Percentiles rank a stretch among this genome's conserved stretches.
phyloP scores from a whole-genome alignment of 2,113 vertebrate genomes.

The Hydrochoerus hydrochaeris region DNA sequence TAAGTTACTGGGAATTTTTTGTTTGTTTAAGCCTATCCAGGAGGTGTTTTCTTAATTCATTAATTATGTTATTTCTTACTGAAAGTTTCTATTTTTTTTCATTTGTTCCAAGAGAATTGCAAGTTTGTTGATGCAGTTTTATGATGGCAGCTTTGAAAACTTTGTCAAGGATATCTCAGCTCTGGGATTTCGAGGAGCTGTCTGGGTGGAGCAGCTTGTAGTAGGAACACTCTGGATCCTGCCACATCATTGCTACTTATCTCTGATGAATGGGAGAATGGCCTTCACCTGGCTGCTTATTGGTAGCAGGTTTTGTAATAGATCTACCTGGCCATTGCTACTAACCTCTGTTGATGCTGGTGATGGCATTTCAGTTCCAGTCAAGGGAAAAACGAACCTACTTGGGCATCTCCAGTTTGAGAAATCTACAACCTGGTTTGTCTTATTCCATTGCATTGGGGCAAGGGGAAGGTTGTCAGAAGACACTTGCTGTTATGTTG shows the following conservation, averaged over 20 bases:
- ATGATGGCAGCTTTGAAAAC: background rate
- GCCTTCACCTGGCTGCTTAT: background rate
- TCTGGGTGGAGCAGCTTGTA: background rate
- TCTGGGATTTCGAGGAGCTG: background rate
- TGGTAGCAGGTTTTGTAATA: background rate
- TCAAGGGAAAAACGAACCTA: background rate
- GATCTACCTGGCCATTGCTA: background rate
- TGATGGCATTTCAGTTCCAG: background rate
- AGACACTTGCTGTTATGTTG: background rate
- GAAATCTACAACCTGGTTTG: background rate
- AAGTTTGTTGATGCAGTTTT: background rate
- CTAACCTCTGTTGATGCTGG: background rate
- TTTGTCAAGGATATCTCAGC: background rate
- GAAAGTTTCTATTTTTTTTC: background rate
- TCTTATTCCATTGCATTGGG: background rate
- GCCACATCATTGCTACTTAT: background rate
- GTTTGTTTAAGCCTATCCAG: background rate
- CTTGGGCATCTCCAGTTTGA: background rate
- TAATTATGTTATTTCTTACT: background rate
- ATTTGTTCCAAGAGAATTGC: background rate
- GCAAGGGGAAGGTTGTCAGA: background rate
- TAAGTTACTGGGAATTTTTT: background rate
- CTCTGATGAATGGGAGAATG: background rate
- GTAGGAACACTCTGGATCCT: background rate
- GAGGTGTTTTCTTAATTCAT: background rate